Evolutionary conservation across 1,140 invertebrate genomes (phyloP).

Genomic region (Diplogasteroides magnus): DNA sequence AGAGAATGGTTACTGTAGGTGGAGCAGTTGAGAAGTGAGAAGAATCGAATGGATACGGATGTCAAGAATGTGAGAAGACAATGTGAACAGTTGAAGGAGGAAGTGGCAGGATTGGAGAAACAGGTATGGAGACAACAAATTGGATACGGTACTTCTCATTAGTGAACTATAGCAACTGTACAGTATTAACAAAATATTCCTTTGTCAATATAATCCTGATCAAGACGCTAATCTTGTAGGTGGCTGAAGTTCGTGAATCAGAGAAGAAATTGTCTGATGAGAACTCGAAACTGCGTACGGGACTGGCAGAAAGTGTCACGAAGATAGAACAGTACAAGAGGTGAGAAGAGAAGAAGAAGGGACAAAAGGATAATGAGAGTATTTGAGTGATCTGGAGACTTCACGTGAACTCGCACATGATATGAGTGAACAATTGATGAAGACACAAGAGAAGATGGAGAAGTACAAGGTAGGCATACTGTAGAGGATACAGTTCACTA

Average conservation of each 20-base stretch:
- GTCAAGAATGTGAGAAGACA: background rate
- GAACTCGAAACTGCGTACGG: background rate
- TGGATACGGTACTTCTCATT: background rate
- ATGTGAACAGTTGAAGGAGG: background rate
- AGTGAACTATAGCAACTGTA: no score
- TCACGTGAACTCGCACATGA: background rate
- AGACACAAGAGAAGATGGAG: background rate
- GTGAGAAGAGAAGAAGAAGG: no score
- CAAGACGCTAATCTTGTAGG: no score
- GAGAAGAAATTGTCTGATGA: background rate
- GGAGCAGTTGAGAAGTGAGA: background rate
- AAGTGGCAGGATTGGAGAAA: background rate
- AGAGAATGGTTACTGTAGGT: background rate
- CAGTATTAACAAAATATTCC: no score
- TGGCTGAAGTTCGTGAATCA: background rate
- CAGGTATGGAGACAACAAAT: background rate
- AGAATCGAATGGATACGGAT: background rate
- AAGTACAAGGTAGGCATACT: background rate
- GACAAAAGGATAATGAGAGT: background rate
- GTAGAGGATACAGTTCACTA: background rate
- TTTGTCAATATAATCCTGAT: no score
- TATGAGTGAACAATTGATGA: background rate
- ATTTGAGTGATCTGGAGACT: background rate
- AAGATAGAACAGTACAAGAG: background rate
- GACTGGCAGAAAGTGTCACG: background rate